Evolutionary conservation across 2,113 vertebrate genomes (phyloP).

Genomic region (Corvus hawaiiensis): DNA sequence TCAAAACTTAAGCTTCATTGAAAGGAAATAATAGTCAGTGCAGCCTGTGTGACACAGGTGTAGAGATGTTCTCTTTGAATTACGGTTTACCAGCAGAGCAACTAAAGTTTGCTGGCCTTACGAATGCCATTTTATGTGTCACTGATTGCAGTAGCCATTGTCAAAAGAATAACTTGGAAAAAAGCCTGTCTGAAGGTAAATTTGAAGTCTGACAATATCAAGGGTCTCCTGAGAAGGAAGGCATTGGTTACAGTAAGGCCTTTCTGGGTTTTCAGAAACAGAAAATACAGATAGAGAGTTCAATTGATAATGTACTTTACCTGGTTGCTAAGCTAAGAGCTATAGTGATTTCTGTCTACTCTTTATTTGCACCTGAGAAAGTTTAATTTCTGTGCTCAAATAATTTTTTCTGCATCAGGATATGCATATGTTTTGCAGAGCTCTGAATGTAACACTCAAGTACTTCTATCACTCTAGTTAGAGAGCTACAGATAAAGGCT

Average conservation of each 20-base stretch:
- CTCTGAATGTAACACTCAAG: not conserved
- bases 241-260: not conserved
- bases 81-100: not conserved
- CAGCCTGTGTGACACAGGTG: not conserved
- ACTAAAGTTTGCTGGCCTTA: not conserved
- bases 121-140: not conserved
- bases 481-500: not conserved
- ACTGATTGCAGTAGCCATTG: not conserved
- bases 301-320: not conserved
- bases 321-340: not conserved
- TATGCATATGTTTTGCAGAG: not conserved
- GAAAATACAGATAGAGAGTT: not conserved
- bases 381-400: not conserved
- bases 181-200: not conserved
- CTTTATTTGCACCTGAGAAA: not conserved
- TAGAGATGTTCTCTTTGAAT: not conserved
- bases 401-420: not conserved
- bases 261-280: not conserved
- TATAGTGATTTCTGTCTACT: not conserved
- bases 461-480: not conserved
- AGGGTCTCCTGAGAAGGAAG: not conserved
- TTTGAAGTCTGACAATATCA: not conserved
- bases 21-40: not conserved
- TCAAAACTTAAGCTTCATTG: not conserved
- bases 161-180: not conserved